A percentile compares a stretch with the other conserved stretches of the same genome.
phyloP scores from a whole-genome alignment of 1,140 invertebrate genomes.

The Solenopsis fugax region DNA sequence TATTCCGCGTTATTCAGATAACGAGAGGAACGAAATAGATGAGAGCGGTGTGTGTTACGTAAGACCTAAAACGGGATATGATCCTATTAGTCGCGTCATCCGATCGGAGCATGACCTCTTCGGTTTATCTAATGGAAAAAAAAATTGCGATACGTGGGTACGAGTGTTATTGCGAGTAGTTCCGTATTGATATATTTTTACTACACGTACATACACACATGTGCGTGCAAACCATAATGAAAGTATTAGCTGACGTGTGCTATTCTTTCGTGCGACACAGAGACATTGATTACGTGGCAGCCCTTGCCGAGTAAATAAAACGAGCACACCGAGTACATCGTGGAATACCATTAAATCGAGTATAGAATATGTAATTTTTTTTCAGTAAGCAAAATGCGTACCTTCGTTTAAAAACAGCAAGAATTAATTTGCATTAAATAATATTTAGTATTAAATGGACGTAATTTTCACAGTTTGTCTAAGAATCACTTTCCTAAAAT shows the following conservation, averaged over 20 bases:
- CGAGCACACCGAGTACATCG: background rate
- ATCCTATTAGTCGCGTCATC: constrained; percentile 12
- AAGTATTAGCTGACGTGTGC: background rate
- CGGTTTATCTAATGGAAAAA: background rate
- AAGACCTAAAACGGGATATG: background rate
- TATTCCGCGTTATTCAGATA: background rate
- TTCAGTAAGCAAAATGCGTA: background rate
- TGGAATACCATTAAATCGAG: background rate
- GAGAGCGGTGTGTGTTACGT: background rate
- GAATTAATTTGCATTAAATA: background rate
- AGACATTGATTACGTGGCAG: background rate
- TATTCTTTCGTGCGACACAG: background rate
- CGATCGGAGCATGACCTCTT: background rate
- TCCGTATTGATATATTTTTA: background rate
- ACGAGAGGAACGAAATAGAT: background rate
- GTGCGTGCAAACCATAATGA: background rate
- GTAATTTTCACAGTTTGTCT: background rate
- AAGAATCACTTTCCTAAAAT: background rate
- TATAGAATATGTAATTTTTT: background rate
- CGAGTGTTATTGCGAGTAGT: background rate
- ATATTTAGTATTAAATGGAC: background rate
- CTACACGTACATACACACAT: too few relatives aligned
- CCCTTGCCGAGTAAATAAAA: background rate
- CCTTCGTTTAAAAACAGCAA: too few relatives aligned
- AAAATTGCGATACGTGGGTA: background rate